Evolutionary conservation across 2,113 vertebrate species (phyloP).

Genomic region (Lamprotornis superbus): DNA sequence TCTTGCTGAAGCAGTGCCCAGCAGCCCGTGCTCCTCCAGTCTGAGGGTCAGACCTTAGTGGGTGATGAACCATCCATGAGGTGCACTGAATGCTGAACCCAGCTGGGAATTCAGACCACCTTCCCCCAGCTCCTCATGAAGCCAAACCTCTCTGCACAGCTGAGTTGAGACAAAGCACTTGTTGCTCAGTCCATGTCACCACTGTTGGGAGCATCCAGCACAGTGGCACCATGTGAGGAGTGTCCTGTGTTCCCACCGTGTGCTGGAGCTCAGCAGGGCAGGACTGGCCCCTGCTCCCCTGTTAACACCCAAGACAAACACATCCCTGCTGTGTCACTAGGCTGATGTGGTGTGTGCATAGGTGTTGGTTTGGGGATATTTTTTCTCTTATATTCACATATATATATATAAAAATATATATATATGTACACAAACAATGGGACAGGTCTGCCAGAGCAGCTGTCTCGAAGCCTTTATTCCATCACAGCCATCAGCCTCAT

Average conservation of each 20-base stretch:
- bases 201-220: fast-evolving
- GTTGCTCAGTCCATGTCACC: fast-evolving
- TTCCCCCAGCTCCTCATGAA: background rate
- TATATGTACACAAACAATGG: too few relatives aligned
- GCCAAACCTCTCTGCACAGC: background rate
- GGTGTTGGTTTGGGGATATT: too few relatives aligned
- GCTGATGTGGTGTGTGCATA: background rate
- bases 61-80: background rate
- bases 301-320: background rate
- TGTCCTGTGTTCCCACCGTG: too few relatives aligned
- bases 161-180: fast-evolving
- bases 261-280: background rate
- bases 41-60: background rate
- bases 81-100: fast-evolving
- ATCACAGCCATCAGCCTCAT: too few relatives aligned
- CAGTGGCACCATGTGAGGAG: fast-evolving
- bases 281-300: background rate
- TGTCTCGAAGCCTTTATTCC: too few relatives aligned
- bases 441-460: too few relatives aligned
- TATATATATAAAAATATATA: too few relatives aligned
- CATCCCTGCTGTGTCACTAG: background rate
- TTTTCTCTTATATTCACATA: too few relatives aligned
- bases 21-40: background rate
- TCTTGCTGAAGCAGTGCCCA: background rate
- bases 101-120: background rate